Evolutionary conservation across 1,140 invertebrate genomes (phyloP).

Genomic region (Galendromus occidentalis): DNA sequence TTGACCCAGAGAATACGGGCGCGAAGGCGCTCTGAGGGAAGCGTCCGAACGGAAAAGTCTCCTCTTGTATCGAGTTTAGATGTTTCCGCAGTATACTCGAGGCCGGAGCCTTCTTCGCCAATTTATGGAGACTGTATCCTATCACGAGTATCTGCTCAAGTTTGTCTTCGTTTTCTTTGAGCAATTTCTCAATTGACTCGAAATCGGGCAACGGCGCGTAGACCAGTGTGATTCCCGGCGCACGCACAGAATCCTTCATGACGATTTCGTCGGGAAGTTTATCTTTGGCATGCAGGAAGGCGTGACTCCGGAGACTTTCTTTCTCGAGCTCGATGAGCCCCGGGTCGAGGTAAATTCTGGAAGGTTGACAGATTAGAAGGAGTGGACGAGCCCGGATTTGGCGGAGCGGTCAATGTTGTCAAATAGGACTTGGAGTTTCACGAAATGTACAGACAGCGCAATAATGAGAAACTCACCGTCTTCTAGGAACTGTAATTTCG

Average conservation of each 20-base stretch:
- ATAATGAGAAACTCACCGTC: not conserved
- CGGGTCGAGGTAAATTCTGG: not conserved
- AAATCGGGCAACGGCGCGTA: not conserved
- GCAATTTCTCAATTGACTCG: not conserved
- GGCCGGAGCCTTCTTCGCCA: not conserved
- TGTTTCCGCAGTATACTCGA: not conserved
- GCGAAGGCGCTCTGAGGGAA: not conserved
- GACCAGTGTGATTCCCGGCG: not conserved
- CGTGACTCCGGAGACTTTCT: constrained; percentile 6
- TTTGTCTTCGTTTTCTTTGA: not conserved
- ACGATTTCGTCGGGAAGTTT: not conserved
- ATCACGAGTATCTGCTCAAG: not conserved
- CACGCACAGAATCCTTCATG: not conserved
- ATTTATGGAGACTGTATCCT: not conserved
- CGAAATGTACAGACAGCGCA: too few species aligned
- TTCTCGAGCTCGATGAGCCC: constrained; percentile 6
- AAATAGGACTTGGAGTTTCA: too few species aligned
- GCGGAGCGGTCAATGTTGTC: too few species aligned
- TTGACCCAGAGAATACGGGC: not conserved
- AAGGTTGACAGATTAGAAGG: not conserved
- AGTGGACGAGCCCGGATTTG: not conserved
- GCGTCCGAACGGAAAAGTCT: not conserved
- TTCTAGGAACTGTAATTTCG: not conserved
- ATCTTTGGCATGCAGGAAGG: not conserved
- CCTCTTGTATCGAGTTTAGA: not conserved